Base-by-base conservation (phyloP, 2,888 invertebrate genomes). In the Eupithecia centaureata region DNA sequence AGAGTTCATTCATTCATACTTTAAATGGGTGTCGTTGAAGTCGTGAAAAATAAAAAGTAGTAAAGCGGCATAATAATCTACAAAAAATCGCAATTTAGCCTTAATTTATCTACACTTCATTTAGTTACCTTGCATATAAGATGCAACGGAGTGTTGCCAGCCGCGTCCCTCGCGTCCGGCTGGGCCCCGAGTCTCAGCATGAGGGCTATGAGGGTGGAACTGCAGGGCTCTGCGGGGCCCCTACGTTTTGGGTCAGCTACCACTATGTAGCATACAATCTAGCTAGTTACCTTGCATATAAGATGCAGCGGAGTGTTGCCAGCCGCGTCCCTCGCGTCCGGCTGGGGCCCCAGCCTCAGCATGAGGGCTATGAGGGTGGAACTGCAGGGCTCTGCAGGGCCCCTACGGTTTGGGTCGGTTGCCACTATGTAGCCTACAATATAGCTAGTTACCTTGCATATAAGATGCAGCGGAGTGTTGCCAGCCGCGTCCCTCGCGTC, bases 251-350 rank as follows among this genome's bases (percentile, higher is more conserved):
- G n/a, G 12, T 33, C 13, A 13, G 13, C 13, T 15, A 15, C 2
- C 0, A 35, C 13, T 4, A 35, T 35, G 13, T 35, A 35, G 35
- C 35, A 3, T 15, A 35, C 15, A 35, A 35, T 15, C 35, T 15
- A 33, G 8, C 8, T 33, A 33, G 33, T 27, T 67, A 96, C 95
- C 86, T 96, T 95, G 71, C 97, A 97, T 0, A 96, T 96, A 70
- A 98, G 94, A 86, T 98, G 98, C 60, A 99, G 94, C 12, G 98
- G 96, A 25, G 98, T 98, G 91, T 98, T 98, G 25, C 97, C 97
- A 66, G 95, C 95, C 63, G 95, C 95, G 88, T 99, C 98, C 2
- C 95, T 88, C 0, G 96, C 96, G 87, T 96, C 96, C 0, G 97
- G 96, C 88, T 96, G 94, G 0, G 98, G 97, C 13, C 98, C 98